Evolutionary conservation across 2,888 invertebrate genomes (phyloP).

Genomic region (Coelopa pilipes): DNA sequence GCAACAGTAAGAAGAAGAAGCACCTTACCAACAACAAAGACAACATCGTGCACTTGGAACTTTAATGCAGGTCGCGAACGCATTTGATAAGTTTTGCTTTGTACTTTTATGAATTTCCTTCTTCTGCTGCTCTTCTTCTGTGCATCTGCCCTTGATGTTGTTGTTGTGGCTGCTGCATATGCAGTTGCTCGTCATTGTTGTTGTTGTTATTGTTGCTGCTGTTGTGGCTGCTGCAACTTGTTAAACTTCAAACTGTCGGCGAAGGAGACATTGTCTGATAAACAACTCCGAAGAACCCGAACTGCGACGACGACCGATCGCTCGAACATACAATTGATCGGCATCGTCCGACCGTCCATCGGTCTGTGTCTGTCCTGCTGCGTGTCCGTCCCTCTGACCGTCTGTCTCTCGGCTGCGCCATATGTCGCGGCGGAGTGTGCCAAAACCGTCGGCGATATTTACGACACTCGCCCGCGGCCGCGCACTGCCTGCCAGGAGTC

Average conservation of each 20-base stretch:
- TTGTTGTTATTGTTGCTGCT: background rate
- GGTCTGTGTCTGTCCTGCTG: background rate
- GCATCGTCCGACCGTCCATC: background rate
- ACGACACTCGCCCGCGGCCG: slow-evolving; percentile 23
- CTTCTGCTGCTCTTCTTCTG: background rate
- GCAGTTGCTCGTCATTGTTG: no score
- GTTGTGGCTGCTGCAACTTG: slow-evolving; percentile 51
- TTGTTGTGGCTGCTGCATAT: slow-evolving; percentile 40
- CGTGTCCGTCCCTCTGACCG: background rate
- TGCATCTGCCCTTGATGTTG: background rate
- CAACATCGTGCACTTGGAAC: slow-evolving; percentile 4
- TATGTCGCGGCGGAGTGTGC: slow-evolving; percentile 33
- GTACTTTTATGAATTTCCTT: slow-evolving; percentile 7
- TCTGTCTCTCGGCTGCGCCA: slow-evolving; percentile 1
- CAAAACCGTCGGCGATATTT: slow-evolving; percentile 32
- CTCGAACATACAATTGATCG: slow-evolving; percentile 7
- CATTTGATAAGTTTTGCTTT: slow-evolving; percentile 20
- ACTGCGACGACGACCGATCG: slow-evolving; percentile 21
- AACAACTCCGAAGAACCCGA: slow-evolving; percentile 48
- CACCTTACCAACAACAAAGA: background rate
- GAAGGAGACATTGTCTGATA: slow-evolving; percentile 59
- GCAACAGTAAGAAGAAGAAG: background rate
- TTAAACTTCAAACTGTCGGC: slow-evolving; percentile 61
- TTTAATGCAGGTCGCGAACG: slow-evolving; percentile 27
- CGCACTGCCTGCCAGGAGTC: background rate